These are phyloP conservation scores for Dolichoris vasculosae DNA, from an alignment of 1,140 invertebrate species.

Conservation along the genomic window DNA sequence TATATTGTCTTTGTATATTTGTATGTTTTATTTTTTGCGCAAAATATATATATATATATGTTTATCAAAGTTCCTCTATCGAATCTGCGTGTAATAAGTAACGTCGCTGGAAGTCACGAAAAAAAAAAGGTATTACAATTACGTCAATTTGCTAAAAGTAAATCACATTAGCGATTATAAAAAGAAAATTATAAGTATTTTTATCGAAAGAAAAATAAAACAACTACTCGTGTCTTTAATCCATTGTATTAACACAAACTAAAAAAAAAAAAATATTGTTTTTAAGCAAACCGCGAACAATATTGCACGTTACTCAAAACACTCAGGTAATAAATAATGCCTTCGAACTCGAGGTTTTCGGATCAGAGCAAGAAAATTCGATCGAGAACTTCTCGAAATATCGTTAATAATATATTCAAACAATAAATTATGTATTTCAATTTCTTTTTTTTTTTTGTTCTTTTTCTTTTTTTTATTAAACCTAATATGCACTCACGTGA, in stretches of 20 bases:
- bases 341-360: conserved; percentile 19
- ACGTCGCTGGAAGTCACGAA: conserved; percentile 26
- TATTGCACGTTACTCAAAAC: conserved; percentile 52
- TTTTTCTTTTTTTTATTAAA: neutral
- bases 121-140: conserved; percentile 25
- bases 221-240: conserved; percentile 6
- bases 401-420: neutral
- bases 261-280: conserved; percentile 43
- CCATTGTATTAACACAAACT: conserved; percentile 19
- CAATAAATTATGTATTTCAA: neutral
- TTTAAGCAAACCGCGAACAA: conserved; percentile 32
- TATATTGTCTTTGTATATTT: conserved; percentile 7
- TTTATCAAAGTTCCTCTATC: conserved; percentile 22
- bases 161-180: conserved; percentile 44
- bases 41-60: conserved; percentile 30
- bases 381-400: conserved; percentile 7
- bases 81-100: conserved; percentile 47
- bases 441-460: neutral
- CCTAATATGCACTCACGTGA: neutral
- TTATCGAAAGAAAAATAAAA: conserved; percentile 41
- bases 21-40: neutral
- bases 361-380: conserved; percentile 27
- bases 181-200: conserved; percentile 34
- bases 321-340: conserved; percentile 48
- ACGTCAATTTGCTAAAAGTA: conserved; percentile 35